Base-by-base conservation (phyloP, 2,888 invertebrate species). In the Agrochola litura region DNA sequence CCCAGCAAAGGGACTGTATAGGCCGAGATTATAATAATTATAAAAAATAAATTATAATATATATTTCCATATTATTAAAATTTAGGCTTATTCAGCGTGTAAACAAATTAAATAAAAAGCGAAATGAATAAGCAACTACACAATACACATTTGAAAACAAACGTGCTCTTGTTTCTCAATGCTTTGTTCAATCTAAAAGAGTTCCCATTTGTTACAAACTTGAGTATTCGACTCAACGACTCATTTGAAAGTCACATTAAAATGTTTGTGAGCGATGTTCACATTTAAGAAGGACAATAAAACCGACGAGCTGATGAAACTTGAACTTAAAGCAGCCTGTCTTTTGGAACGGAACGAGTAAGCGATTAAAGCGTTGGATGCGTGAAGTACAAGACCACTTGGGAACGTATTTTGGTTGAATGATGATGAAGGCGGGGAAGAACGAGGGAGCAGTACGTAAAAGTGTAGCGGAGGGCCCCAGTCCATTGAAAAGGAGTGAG, bases 241-340 rank as follows among this genome's bases (percentile, higher is more conserved):
- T 66, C 69, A 61, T 81, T 85, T 83, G 76, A 63, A 80, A 67
- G 22, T 71, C 66, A 19, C 56, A 71, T 81, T 71, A 64, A 75
- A 75, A 75, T 37, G 75, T 84, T 71, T 82, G 56, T 41, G 14
- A 67, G 58, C 12, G 41, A 65, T 60, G 65, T 61, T 69, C 58
- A 79, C 67, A 68, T 78, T 83, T 60, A 8, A 6, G 9, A 46
- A 71, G 43, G 25, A 76, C 60, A 76, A 65, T 79, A 54, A 68
- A 68, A 84, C 6, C 16, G 60, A 56, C 46, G 22, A 30, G 12
- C 12, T 41, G 56, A 64, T 64, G 41, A n/a, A 43, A 43, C 41
- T 49, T 49, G 2, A 19, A n/a, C 5, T 71, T 54, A 2, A 49
- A 6, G 12, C 2, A 46, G 52, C 22, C 2, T 37, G 10, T 46